Evolutionary conservation across 2,888 invertebrate genomes (phyloP), one percentile per base, ranked within the genome.

Genomic region (Busseola fusca): DNA sequence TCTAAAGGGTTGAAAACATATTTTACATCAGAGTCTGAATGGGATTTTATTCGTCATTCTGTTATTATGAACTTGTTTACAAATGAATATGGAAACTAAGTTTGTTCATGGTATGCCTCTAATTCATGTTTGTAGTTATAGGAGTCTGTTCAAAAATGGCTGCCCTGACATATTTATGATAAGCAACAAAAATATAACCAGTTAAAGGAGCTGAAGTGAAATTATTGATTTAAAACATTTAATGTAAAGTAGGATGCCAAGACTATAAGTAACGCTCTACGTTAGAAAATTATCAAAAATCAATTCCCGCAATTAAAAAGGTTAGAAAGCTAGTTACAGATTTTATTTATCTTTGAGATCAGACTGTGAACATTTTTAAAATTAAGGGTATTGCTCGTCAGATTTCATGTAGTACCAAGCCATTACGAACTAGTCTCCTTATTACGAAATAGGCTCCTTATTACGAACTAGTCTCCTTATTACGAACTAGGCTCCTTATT

Each of bases 61-160:
- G 69, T 78, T 73, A 80, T 73, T 72, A 75, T 42, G 59, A 60
- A 64, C 40, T 74, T 56, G 69, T 70, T 75, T 70, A 56, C 40
- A 69, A 72, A 83, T 63, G 64, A 81, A 76, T 65, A 69, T 73
- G 68, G 45, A 69, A 81, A 69, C 58, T 37, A 64, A 59, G 52
- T 68, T 68, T 45, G 25, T 52, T 14, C 9, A 52, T 14, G 48
- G 18, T 30, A 34, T 4, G 25, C 10, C 16, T 62, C 18, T 54
- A 21, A 69, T 52, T 37, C 4, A 48, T 52, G 59, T 54, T 30
- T 5, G 45, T 9, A 3, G 18, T 27, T 52, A 64, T 45, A 40
- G 3, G 9, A 60, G 18, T 27, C 42, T 27, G 14, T n/a, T 21
- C 18, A 1, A 16, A 54, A 63, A 42, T 21, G 25, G 3, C 21